Evolutionary conservation across 2,888 invertebrate species (phyloP).

Genomic region (Polyploca ridens): DNA sequence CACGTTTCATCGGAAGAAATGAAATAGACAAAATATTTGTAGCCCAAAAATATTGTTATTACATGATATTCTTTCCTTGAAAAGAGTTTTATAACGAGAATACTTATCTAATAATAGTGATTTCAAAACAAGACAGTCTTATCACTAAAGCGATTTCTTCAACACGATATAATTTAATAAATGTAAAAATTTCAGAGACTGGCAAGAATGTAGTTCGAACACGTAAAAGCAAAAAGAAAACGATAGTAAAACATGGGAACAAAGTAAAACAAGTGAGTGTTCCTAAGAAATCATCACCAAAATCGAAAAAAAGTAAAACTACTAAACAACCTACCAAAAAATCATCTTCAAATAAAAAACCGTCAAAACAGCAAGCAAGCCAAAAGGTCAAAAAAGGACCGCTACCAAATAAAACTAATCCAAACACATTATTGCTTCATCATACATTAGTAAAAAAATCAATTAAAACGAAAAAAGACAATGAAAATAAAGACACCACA

Average conservation of each 20-base stretch:
- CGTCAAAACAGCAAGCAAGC: constrained; percentile 24
- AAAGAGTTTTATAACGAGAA: too few relatives aligned
- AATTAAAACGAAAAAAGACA: not conserved
- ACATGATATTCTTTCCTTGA: too few relatives aligned
- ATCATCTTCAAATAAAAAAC: constrained; percentile 26
- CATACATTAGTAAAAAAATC: not conserved
- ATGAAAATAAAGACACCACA: not conserved
- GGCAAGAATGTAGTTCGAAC: constrained; percentile 19
- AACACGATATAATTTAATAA: not conserved
- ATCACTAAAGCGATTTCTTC: too few relatives aligned
- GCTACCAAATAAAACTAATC: not conserved
- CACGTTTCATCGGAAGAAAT: not conserved
- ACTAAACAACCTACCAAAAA: constrained; percentile 18
- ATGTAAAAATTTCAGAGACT: constrained; percentile 15
- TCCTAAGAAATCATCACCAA: constrained; percentile 19
- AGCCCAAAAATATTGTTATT: too few relatives aligned
- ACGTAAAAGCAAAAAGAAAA: constrained; percentile 16
- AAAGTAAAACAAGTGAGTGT: constrained; percentile 3
- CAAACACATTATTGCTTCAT: too few relatives aligned
- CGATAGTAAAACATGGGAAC: not conserved
- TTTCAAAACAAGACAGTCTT: too few relatives aligned
- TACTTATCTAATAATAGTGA: too few relatives aligned
- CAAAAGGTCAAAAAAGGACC: constrained; percentile 21
- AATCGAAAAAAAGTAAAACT: constrained; percentile 12
- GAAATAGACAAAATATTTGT: not conserved